Percentiles rank a stretch among this genome's conserved stretches.
phyloP scores from a whole-genome alignment of 2,797 vertebrate species.

The Benthosema pterotum region DNA sequence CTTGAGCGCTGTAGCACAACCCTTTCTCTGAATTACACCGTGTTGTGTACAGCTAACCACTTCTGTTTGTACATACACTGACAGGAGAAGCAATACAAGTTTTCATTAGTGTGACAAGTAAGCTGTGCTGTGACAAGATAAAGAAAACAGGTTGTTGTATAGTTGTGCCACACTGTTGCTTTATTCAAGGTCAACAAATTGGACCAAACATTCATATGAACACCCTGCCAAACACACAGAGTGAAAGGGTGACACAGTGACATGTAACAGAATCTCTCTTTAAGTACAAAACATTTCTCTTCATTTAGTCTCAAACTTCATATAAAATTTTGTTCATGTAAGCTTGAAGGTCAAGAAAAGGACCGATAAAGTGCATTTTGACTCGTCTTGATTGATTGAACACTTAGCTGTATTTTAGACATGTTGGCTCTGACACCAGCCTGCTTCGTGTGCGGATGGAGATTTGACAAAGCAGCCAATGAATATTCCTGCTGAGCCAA shows the following conservation, averaged over 20 bases:
- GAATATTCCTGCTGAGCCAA: constrained; percentile 30
- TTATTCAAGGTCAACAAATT: constrained; percentile 56
- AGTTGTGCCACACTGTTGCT: constrained; percentile 23
- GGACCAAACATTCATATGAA: constrained; percentile 58
- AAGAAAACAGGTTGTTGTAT: not conserved
- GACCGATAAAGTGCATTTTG: constrained; percentile 69
- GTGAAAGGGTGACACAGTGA: constrained; percentile 48
- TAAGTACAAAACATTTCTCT: constrained; percentile 33
- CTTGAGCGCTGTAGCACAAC: too few relatives aligned
- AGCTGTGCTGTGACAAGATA: constrained; percentile 1
- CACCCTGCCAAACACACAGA: constrained; percentile 41
- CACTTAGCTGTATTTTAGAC: constrained; percentile 49
- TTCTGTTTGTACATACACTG: constrained; percentile 7
- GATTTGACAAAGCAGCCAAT: constrained; percentile 5
- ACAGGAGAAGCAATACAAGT: not conserved
- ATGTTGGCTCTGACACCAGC: constrained; percentile 33
- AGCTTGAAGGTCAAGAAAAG: constrained; percentile 47
- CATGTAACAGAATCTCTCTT: constrained; percentile 43
- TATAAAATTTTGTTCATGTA: constrained; percentile 47
- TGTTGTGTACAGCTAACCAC: not conserved
- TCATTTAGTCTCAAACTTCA: constrained; percentile 43
- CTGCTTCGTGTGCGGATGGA: constrained; percentile 21
- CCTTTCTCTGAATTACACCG: not conserved
- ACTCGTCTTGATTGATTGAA: constrained; percentile 31
- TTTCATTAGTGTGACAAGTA: not conserved